Conservation (phyloP, 92 coral and sea anemone species). For the Epizoanthus fatuus region DNA sequence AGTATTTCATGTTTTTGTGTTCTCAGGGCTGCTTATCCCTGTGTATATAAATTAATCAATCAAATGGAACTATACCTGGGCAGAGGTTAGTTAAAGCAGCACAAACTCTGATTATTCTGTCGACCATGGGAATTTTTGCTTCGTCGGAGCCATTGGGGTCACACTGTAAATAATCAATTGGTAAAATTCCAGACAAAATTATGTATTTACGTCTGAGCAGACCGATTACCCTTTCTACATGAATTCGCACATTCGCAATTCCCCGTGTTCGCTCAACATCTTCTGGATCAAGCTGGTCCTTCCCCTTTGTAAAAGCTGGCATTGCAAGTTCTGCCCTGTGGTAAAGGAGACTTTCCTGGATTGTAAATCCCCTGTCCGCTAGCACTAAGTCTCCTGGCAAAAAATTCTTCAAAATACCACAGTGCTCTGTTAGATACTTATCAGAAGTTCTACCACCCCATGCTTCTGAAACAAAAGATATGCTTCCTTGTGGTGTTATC, state of each 20-base stretch:
- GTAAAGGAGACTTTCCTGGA: constrained; percentile 52
- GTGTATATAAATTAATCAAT: neutral
- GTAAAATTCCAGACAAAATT: constrained; percentile 54
- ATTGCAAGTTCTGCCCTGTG: constrained; percentile 57
- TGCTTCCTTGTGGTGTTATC: constrained; percentile 75
- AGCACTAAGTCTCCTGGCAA: constrained; percentile 76
- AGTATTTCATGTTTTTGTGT: too few relatives aligned
- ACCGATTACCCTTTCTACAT: constrained; percentile 70
- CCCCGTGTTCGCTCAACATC: constrained; percentile 71
- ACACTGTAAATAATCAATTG: constrained; percentile 44
- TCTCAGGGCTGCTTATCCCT: too few relatives aligned
- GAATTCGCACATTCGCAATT: constrained; percentile 65
- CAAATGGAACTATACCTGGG: constrained; percentile 43
- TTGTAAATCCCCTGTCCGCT: constrained; percentile 30
- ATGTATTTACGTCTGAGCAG: constrained; percentile 56
- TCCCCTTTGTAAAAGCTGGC: constrained; percentile 71
- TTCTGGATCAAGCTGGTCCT: constrained; percentile 59
- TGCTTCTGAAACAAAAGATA: constrained; percentile 76
- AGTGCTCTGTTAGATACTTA: constrained; percentile 69
- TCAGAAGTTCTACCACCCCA: constrained; percentile 86
- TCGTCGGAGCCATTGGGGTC: constrained; percentile 55
- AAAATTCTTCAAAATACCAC: constrained; percentile 60
- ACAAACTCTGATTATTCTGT: constrained; percentile 50
- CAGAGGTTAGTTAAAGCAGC: constrained; percentile 57
- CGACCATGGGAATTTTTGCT: constrained; percentile 54